Evolutionary conservation across 2,888 invertebrate species (phyloP), one percentile per base, ranked within the genome.

Genomic region (Drosophila barbarae): DNA sequence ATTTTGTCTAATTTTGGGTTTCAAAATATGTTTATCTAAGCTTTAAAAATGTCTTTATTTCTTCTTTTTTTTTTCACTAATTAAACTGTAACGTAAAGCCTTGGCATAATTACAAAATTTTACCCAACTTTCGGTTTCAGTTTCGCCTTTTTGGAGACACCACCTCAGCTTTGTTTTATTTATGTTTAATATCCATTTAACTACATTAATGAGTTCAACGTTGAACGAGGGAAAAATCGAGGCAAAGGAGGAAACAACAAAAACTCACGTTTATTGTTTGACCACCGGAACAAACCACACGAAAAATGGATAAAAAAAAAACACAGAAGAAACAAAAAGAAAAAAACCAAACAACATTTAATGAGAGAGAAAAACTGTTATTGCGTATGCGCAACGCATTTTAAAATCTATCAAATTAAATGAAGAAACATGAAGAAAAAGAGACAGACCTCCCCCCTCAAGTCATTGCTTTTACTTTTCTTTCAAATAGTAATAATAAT

Each of bases 121-220:
- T 59, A 52, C 52, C 53, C 26, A 67, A 67, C 38, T 35, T 34
- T 26, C 23, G n/a, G 41, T 41, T 41, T 41, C 23, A 21, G 41
- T 67, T 59, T 36, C 18, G 38, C 46, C n/a, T 34, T 65, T 64
- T 50, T 30, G 36, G 35, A 49, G 50, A 36, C 50, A n/a, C 32
- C 23, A 15, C 5, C 18, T 26, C 21, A 12, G 21, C 69, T 56
- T 73, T 74, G 73, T 58, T 68, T 71, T 71, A 65, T 71, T 75
- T 71, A 65, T 76, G 66, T 76, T 77, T 81, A 74, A 77, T 77
- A 76, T 71, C 81, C 78, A 77, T 77, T 77, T 81, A 80, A 81
- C 68, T 73, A 78, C 74, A 76, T 70, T 77, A 80, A 77, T 77
- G 78, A 74, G 76, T 74, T 70, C 65, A 67, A 68, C 49, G 23